These are phyloP conservation scores for Tineola bisselliella DNA, from an alignment of 2,888 invertebrate genomes.

Conservation along the genomic window DNA sequence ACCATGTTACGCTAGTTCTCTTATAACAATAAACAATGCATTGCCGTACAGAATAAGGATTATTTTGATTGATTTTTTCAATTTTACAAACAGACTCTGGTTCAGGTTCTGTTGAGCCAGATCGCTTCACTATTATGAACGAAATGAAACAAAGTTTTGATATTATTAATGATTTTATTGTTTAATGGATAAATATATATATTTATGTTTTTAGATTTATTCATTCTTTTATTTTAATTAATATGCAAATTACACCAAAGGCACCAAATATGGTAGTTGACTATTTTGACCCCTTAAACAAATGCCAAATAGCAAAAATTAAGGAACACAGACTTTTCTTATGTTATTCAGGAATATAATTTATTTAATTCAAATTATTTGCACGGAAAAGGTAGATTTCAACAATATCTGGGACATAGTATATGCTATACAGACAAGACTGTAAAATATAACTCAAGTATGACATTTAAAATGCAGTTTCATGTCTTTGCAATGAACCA, in stretches of 20 bases:
- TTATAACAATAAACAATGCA: slow-evolving; percentile 44
- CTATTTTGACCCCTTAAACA: no score
- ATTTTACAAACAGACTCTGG: slow-evolving; percentile 53
- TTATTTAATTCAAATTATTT: no score
- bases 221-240: not conserved
- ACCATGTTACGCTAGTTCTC: slow-evolving; percentile 46
- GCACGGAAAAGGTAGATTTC: no score
- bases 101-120: slow-evolving; percentile 50
- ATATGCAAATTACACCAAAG: no score
- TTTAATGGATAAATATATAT: not conserved
- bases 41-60: slow-evolving; percentile 54
- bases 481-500: slow-evolving; percentile 22
- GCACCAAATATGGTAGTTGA: no score
- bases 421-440: no score
- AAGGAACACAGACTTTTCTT: no score
- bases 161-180: not conserved
- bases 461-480: not conserved
- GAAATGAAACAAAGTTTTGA: not conserved
- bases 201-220: not conserved
- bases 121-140: not conserved
- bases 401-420: no score
- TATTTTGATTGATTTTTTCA: slow-evolving; percentile 55
- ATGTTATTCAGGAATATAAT: no score
- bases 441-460: no score
- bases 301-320: no score